These are phyloP conservation scores for Cyrtodaria siliqua DNA, from an alignment of 2,888 invertebrate species.

Conservation along the genomic window DNA sequence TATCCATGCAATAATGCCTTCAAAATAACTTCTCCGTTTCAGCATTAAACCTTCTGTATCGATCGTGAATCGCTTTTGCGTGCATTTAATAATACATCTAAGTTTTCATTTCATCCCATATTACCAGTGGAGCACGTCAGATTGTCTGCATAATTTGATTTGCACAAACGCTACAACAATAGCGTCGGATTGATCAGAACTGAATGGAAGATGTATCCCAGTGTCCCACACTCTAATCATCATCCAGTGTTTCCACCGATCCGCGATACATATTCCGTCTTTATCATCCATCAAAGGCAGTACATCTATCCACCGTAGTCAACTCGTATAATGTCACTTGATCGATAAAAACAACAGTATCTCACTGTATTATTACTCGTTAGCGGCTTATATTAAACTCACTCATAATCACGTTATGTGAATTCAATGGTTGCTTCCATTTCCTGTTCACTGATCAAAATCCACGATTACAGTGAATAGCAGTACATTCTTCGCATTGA, in stretches of 20 bases:
- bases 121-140: conserved; percentile 62
- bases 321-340: conserved; percentile 13
- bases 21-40: conserved; percentile 46
- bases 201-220: conserved; percentile 58
- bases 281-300: conserved; percentile 19
- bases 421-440: not conserved
- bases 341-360: conserved; percentile 29
- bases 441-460: too few species aligned
- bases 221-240: conserved; percentile 50
- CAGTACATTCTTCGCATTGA: too few species aligned
- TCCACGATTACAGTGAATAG: too few species aligned
- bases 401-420: not conserved
- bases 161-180: conserved; percentile 63
- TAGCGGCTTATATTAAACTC: conserved; percentile 21
- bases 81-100: conserved; percentile 68
- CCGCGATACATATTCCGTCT: conserved; percentile 15
- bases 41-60: conserved; percentile 38
- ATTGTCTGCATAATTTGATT: conserved; percentile 67
- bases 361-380: conserved; percentile 28
- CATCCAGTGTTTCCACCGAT: conserved; percentile 8
- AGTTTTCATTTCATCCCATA: conserved; percentile 64
- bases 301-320: too few species aligned
- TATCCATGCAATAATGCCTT: conserved; percentile 40
- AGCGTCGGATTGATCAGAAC: conserved; percentile 50
- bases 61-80: conserved; percentile 31